Evolutionary conservation across 2,888 invertebrate species (phyloP).

Genomic region (Epinotia ramella): DNA sequence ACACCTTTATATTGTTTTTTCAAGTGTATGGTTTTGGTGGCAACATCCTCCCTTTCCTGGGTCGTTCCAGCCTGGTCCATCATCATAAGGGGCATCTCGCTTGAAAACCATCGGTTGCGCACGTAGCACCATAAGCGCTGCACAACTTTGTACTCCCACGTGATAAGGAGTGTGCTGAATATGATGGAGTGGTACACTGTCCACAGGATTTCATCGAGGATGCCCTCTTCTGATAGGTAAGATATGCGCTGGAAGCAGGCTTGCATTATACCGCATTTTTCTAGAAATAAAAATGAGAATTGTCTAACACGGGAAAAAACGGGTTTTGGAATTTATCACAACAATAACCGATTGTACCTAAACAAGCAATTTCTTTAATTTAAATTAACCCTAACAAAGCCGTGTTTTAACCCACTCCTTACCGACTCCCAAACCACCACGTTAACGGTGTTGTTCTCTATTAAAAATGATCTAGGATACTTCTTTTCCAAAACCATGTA

Average conservation of each 20-base stretch:
- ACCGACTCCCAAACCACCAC: no score
- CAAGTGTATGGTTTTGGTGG: slow-evolving; percentile 56
- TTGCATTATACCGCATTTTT: slow-evolving; percentile 73
- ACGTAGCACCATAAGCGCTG: slow-evolving; percentile 54
- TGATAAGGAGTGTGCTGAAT: slow-evolving; percentile 59
- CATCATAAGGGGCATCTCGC: slow-evolving; percentile 40
- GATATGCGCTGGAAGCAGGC: slow-evolving; percentile 63
- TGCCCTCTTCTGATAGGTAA: slow-evolving; percentile 61
- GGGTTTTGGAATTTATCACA: no score
- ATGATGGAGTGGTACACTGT: slow-evolving; percentile 58
- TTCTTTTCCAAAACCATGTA: no score
- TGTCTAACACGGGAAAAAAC: no score
- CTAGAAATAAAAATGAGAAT: slow-evolving; percentile 52
- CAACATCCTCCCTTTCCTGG: slow-evolving; percentile 58
- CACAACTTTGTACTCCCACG: slow-evolving; percentile 68
- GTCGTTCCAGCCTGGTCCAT: slow-evolving; percentile 51
- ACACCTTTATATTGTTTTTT: slow-evolving; percentile 15
- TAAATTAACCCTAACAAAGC: no score
- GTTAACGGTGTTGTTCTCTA: no score
- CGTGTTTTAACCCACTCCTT: no score
- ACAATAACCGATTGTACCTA: no score
- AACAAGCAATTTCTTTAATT: no score
- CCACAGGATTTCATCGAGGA: slow-evolving; percentile 62
- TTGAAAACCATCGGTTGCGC: slow-evolving; percentile 47
- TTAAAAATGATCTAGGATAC: no score